Percentiles rank a stretch among this genome's conserved stretches.
phyloP scores from a whole-genome alignment of 2,888 invertebrate genomes.

The Xanthorhoe spadicearia region DNA sequence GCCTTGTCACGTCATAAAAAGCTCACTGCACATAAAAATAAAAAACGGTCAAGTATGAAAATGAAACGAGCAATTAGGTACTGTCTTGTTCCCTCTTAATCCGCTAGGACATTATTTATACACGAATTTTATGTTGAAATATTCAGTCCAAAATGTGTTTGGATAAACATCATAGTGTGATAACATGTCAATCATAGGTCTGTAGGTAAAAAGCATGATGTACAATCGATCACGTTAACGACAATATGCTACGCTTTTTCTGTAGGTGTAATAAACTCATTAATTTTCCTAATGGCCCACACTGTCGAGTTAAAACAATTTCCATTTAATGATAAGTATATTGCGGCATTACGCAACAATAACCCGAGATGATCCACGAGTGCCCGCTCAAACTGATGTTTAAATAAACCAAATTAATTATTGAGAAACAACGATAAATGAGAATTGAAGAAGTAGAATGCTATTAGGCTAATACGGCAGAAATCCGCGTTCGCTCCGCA shows the following conservation, averaged over 20 bases:
- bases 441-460: conserved; percentile 72
- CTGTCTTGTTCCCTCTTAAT: conserved; percentile 15
- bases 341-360: conserved; percentile 30
- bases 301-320: conserved; percentile 33
- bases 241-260: conserved; percentile 4
- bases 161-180: background rate
- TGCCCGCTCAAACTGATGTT: conserved; percentile 28
- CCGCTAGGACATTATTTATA: background rate
- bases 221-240: conserved; percentile 15
- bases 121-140: background rate
- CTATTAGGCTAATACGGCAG: conserved; percentile 75
- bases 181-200: conserved; percentile 4
- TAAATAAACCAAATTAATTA: conserved; percentile 38
- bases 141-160: background rate
- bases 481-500: conserved; percentile 71
- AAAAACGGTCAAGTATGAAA: conserved; percentile 49
- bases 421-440: conserved; percentile 64
- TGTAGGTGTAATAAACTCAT: too few species aligned
- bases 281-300: conserved; percentile 34
- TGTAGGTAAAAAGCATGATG: background rate
- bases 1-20: conserved; percentile 58
- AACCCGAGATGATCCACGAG: conserved; percentile 34
- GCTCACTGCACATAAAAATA: conserved; percentile 47
- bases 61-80: conserved; percentile 43
- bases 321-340: conserved; percentile 35